phyloP scores from a whole-genome alignment of 2,888 invertebrate genomes.

The Acanthosepion pharaonis region DNA sequence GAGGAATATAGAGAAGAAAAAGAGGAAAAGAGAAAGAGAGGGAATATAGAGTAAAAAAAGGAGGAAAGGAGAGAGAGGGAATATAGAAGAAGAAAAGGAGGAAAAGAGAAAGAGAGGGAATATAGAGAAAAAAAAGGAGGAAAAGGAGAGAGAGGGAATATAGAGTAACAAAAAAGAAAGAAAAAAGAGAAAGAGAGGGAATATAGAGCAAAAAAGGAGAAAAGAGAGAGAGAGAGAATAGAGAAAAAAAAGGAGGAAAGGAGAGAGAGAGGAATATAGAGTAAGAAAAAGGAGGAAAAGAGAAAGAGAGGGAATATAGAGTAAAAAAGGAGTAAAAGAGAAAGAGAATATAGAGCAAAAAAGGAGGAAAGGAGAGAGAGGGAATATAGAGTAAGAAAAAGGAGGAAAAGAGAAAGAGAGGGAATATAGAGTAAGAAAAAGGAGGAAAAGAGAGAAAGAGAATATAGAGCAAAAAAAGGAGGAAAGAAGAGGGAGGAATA shows the following conservation, averaged over 20 bases:
- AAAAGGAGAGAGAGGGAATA: not conserved
- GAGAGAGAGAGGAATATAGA: not conserved
- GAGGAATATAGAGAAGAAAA: not conserved
- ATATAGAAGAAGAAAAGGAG: not conserved
- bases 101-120: not conserved
- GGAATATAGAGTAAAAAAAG: not conserved
- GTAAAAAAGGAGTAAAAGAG: not conserved
- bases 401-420: not conserved
- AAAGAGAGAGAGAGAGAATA: no score
- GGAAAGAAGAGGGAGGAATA: not conserved
- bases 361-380: no score
- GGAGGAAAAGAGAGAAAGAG: not conserved
- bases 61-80: no score
- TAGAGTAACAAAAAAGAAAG: not conserved
- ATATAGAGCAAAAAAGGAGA: no score
- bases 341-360: not conserved
- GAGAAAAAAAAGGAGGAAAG: no score
- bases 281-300: not conserved
- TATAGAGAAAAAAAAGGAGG: rapidly evolving
- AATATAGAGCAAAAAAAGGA: rapidly evolving
- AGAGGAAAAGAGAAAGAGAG: not conserved
- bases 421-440: no score
- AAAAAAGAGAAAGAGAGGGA: not conserved
- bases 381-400: not conserved
- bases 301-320: no score